A percentile compares a stretch with the other conserved stretches of the same genome.
These are phyloP conservation scores for Lophotriccus pileatus DNA, from an alignment of 2,797 vertebrate genomes.

Conservation along the genomic window DNA sequence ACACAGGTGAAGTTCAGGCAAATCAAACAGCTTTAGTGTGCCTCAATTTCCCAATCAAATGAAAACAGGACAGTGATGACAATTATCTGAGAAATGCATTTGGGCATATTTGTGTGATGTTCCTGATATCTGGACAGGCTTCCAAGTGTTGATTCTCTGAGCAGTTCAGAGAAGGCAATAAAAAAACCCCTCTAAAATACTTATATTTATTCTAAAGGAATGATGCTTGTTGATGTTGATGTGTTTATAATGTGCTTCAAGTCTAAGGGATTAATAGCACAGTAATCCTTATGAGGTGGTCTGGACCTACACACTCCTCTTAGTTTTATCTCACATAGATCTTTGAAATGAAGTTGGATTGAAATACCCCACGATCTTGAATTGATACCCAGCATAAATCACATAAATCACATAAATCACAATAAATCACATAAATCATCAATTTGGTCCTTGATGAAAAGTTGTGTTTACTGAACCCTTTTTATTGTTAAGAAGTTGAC, in stretches of 20 bases:
- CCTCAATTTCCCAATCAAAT: neutral
- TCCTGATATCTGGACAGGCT: neutral
- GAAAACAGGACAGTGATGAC: neutral
- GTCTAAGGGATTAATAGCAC: neutral
- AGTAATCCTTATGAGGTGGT: neutral
- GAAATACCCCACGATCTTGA: neutral
- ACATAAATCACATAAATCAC: too few species aligned
- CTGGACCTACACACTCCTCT: neutral
- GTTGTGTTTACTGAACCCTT: neutral
- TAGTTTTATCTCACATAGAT: neutral
- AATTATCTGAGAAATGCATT: neutral
- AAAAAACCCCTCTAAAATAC: rapidly evolving
- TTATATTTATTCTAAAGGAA: neutral
- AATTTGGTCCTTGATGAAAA: neutral
- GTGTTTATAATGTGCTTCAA: neutral
- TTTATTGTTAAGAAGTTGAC: neutral
- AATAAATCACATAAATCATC: too few species aligned
- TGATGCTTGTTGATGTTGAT: neutral
- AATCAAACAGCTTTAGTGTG: neutral
- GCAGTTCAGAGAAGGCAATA: neutral
- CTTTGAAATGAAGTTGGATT: neutral
- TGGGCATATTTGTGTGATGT: neutral
- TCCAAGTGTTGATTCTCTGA: neutral
- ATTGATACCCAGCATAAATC: neutral
- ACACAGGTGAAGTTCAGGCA: neutral